A percentile compares a stretch with the other conserved stretches of the same genome.
Conservation (phyloP, 1,140 invertebrate genomes). For the Drosophila carrolli region DNA sequence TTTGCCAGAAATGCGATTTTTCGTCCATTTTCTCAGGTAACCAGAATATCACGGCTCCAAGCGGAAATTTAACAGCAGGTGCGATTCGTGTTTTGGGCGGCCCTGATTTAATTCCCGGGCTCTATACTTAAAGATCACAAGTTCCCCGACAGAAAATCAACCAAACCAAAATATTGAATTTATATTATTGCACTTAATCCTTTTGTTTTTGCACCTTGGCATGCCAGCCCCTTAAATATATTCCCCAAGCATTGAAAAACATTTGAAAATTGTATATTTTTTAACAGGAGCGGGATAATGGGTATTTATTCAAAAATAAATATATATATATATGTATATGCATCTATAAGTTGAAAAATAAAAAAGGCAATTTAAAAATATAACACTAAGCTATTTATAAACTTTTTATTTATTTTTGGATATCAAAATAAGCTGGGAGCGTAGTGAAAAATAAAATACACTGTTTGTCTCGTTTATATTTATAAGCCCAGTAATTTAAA, state of each 20-base stretch:
- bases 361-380: no score
- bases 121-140: no score
- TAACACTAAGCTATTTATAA: no score
- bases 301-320: no score
- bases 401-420: no score
- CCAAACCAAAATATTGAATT: not conserved
- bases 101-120: not conserved
- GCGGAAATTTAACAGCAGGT: not conserved
- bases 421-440: no score
- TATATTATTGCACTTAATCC: not conserved
- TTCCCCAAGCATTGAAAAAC: slow-evolving; percentile 1
- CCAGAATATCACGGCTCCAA: not conserved
- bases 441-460: no score
- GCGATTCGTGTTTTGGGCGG: not conserved
- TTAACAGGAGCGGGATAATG: no score
- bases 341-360: no score
- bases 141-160: not conserved
- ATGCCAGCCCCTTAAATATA: slow-evolving; percentile 2
- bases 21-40: not conserved
- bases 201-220: not conserved
- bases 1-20: not conserved
- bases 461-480: no score
- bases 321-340: no score
- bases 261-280: not conserved
- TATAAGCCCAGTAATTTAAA: no score